phyloP scores from a whole-genome alignment of 2,888 invertebrate genomes.

The Hemicrepidius hirtus region DNA sequence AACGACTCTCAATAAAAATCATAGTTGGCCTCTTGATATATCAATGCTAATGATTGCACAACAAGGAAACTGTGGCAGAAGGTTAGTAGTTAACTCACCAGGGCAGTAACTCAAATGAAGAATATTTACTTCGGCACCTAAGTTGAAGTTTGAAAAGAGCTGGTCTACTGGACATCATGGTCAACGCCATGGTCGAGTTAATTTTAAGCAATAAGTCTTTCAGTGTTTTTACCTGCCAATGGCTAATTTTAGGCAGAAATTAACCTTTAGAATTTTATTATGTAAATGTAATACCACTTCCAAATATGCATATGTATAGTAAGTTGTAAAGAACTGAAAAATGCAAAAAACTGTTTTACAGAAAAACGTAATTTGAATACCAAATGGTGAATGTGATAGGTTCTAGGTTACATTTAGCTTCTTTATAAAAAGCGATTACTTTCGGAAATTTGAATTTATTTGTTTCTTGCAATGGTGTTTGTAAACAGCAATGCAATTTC shows the following conservation, averaged over 20 bases:
- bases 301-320: constrained; percentile 1
- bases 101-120: constrained; percentile 48
- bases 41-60: constrained; percentile 61
- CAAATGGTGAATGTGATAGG: not conserved
- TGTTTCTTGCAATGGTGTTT: too few relatives aligned
- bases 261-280: constrained; percentile 46
- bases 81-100: constrained; percentile 54
- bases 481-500: too few relatives aligned
- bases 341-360: not conserved
- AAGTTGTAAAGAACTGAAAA: not conserved
- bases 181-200: constrained; percentile 70
- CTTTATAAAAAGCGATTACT: too few relatives aligned
- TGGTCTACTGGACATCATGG: constrained; percentile 65
- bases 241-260: constrained; percentile 42
- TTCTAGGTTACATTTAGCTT: too few relatives aligned
- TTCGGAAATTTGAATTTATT: too few relatives aligned
- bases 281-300: constrained; percentile 32
- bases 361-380: not conserved
- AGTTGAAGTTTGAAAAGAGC: constrained; percentile 52
- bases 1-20: constrained; percentile 65
- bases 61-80: constrained; percentile 55
- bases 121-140: constrained; percentile 37
- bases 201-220: constrained; percentile 52
- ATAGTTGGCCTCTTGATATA: constrained; percentile 66
- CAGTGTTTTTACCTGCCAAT: constrained; percentile 46